These are phyloP conservation scores for Drosophila kurseongensis DNA, from an alignment of 1,140 invertebrate genomes.

Conservation along the genomic window DNA sequence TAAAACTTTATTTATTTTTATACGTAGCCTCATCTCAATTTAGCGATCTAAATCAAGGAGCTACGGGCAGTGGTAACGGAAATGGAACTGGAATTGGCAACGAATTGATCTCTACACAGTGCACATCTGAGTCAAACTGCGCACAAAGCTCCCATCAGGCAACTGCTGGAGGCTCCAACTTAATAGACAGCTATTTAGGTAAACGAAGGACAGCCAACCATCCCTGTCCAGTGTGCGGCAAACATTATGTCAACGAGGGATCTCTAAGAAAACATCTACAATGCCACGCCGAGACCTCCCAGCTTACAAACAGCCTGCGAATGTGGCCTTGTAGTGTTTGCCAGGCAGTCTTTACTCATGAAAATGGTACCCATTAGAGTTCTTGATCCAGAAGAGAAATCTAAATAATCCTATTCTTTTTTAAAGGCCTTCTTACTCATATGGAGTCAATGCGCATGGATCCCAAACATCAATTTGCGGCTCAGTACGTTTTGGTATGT, in stretches of 20 bases:
- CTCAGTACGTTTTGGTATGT: conserved; percentile 92
- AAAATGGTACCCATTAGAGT: conserved; percentile 89
- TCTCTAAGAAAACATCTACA: conserved; percentile 95
- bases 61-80: conserved; percentile 22
- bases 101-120: conserved; percentile 24
- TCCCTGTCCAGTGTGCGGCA: conserved; percentile 96
- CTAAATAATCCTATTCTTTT: not conserved
- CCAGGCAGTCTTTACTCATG: conserved; percentile 96
- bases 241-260: conserved; percentile 97
- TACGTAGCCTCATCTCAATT: conserved; percentile 47
- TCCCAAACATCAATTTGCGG: conserved; percentile 97
- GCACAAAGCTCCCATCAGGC: conserved; percentile 25
- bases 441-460: conserved; percentile 99
- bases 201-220: conserved; percentile 96
- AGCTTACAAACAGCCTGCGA: conserved; percentile 92
- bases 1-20: too few species aligned
- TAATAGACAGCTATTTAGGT: conserved; percentile 91
- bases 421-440: conserved; percentile 93
- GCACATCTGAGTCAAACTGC: conserved; percentile 49
- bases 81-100: conserved; percentile 7
- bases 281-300: conserved; percentile 95
- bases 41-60: conserved; percentile 27
- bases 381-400: conserved; percentile 43
- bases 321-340: conserved; percentile 98
- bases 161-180: conserved; percentile 22